These are phyloP conservation scores for Pseudomyrmex flavicornis DNA, from an alignment of 1,140 invertebrate species.

Conservation along the genomic window DNA sequence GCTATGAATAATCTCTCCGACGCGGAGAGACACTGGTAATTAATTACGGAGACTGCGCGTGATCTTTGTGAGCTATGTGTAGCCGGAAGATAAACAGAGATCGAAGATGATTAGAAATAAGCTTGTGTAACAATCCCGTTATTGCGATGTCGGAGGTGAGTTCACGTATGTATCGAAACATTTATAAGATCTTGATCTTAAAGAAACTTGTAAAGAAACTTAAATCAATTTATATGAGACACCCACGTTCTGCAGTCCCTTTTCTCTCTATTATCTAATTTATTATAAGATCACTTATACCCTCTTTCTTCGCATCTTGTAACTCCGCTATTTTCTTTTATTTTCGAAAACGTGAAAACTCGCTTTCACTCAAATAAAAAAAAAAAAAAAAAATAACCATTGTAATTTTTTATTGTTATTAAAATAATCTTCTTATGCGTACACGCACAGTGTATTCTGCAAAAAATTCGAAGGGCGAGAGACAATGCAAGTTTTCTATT, in stretches of 20 bases:
- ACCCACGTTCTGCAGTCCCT: not conserved
- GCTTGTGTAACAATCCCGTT: slow-evolving; percentile 59
- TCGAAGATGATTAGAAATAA: slow-evolving; percentile 65
- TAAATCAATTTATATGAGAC: slow-evolving; percentile 32
- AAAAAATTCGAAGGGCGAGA: no score
- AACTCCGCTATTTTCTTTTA: no score
- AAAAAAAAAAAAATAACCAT: no score
- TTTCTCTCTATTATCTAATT: not conserved
- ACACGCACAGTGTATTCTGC: no score
- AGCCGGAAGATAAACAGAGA: slow-evolving; percentile 39
- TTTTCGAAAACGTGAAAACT: no score
- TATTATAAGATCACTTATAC: not conserved
- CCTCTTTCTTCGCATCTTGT: no score
- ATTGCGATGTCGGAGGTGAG: slow-evolving; percentile 39
- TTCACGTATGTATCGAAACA: not conserved
- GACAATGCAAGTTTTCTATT: no score
- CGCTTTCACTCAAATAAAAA: no score
- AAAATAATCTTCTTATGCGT: no score
- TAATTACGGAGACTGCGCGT: slow-evolving; percentile 46
- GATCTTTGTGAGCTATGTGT: slow-evolving; percentile 39
- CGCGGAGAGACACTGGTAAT: slow-evolving; percentile 37
- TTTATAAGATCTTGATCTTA: slow-evolving; percentile 34
- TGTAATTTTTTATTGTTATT: no score
- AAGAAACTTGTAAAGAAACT: slow-evolving; percentile 45
- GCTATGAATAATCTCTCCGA: slow-evolving; percentile 41